Base-by-base conservation (phyloP, 2,113 vertebrate species). In the Promerops cafer region DNA sequence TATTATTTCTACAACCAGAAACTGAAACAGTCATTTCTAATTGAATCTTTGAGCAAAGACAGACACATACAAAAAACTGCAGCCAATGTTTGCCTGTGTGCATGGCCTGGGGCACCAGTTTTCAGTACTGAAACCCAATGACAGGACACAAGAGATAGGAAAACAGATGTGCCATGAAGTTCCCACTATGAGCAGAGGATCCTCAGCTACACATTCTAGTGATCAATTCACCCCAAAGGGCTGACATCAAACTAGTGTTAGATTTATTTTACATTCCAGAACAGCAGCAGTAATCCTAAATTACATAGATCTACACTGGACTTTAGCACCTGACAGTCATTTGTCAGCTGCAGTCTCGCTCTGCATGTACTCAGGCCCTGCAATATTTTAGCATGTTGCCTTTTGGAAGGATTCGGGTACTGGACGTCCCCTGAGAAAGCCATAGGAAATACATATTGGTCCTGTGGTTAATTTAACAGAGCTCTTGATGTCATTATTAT, bases 381-480 rank as follows among this genome's bases (percentile, higher is more conserved):
- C 47, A 54, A 50, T 72, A 80, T 59, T 87, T 78, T 52, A 79
- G 28, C 24, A 33, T 26, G 42, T 70, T 90, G 61, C 40, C 57
- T 88, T 85, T 68, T 81, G 50, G 80, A 54, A 94, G 37, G 47
- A 94, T 56, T 66, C 16, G 7, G 13, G 26, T 27, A 75, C 76
- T 92, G 88, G 54, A 56, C 16, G 0, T 93, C 53, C 78, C 79
- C 44, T 33, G 40, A 93, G 89, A 71, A 91, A 83, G 78, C 23
- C 56, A 39, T 33, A 89, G 72, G 85, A 96, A 90, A 82, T 61
- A 50, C 52, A 83, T 45, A 60, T 14, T 93, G 52, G 83, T 92
- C 84, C 83, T 96, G 90, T 66, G 92, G 92, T 87, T 95, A 87
- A 90, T 89, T 83, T 93, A 66, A 92, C 64, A 96, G 79, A 91